A percentile compares a stretch with the other conserved stretches of the same genome.
Conservation (phyloP, 2,113 vertebrate species). For the Charadrius vociferus region DNA sequence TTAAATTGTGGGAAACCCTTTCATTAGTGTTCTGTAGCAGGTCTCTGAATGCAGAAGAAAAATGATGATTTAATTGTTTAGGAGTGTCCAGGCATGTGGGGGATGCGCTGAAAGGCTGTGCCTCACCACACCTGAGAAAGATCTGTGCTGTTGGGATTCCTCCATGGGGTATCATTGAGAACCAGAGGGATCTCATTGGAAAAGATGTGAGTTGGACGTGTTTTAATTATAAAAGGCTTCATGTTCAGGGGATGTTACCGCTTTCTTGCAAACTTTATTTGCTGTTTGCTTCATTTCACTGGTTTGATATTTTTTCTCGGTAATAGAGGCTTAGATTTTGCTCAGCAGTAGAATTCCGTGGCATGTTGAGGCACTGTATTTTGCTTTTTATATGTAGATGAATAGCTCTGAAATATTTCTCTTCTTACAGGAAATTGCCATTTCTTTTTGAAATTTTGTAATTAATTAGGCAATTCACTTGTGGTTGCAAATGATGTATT, state of each 20-base stretch:
- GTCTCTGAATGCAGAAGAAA: background rate
- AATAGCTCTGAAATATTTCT: background rate
- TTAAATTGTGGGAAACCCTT: background rate
- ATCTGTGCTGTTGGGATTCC: constrained; percentile 90
- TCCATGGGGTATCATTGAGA: constrained; percentile 95
- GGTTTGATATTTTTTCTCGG: background rate
- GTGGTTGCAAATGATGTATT: background rate
- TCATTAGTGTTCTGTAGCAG: background rate
- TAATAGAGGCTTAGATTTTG: background rate
- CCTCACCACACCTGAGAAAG: constrained; percentile 85
- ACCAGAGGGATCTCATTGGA: constrained; percentile 89
- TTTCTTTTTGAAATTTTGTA: background rate
- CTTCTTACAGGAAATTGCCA: background rate
- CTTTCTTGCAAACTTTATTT: background rate
- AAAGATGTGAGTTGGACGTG: constrained; percentile 84
- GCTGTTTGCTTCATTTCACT: background rate
- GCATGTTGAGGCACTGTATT: background rate
- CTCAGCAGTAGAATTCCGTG: background rate
- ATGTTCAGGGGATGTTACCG: background rate
- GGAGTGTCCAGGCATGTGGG: constrained; percentile 93
- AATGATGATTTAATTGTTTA: constrained; percentile 38
- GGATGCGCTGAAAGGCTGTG: constrained; percentile 86
- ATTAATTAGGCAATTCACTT: background rate
- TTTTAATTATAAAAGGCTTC: background rate
- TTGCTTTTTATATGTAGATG: background rate